Base-by-base conservation (phyloP, 2,113 vertebrate genomes). In the Rissa tridactyla region DNA sequence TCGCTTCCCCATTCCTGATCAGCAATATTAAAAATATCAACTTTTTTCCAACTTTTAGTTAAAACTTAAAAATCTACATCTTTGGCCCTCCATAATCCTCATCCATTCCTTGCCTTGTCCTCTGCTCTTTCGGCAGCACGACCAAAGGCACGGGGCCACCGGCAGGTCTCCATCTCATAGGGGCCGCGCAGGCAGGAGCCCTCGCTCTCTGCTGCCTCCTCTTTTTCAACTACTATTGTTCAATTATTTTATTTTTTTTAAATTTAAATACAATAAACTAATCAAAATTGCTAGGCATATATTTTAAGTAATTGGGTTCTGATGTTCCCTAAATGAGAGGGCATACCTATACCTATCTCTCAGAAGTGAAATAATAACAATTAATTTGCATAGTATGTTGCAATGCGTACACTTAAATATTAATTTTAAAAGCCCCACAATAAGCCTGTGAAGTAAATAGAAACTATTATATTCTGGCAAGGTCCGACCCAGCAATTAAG, bases 141-240 rank as follows among this genome's bases (percentile, higher is more conserved):
- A 38, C 15, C 4, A 3, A 46, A 10, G 5, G 5, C 51, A 3
- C 4, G 2, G 78, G 40, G 40, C 26, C 38, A 1, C 22, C 15
- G 0, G 3, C 29, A 7, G 46, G 30, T 16, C 44, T n/a, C 55
- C 36, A 4, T 18, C 81, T 17, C 27, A 2, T 0, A 15, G 26
- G 42, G 9, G 21, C 42, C 8, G 1, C 10, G 23, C 27, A 15
- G 27, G 42, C n/a, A 16, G 65, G 27, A 47, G 34, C 52, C 26
- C 42, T 26, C 1, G 6, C 68, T 44, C 55, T 20, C n/a, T 14
- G 29, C 69, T 36, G 38, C 58, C 57, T 60, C 21, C 34, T 36
- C 40, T 69, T 88, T 90, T 62, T 47, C 86, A 55, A 21, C 87
- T 58, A 58, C 46, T 84, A 73, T 65, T 82, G 64, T 97, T 73